Conservation (phyloP, 2,113 vertebrate genomes). For the Microcebus murinus region DNA sequence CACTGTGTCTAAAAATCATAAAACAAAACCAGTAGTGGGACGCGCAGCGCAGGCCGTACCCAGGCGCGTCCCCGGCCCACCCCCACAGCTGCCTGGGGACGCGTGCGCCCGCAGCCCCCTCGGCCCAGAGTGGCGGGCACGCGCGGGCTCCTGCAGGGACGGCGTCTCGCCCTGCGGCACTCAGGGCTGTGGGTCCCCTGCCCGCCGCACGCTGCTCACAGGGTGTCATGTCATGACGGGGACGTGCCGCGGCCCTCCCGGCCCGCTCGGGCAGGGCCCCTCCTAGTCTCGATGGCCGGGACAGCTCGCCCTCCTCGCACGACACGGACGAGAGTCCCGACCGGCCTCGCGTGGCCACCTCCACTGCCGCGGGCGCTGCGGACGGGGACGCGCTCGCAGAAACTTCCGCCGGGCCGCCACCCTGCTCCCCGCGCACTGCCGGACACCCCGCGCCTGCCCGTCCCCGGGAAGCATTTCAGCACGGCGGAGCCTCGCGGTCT, state of each 20-base stretch:
- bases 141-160: background rate
- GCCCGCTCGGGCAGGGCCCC: accelerated
- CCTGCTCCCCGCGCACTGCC: too few relatives aligned
- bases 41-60: background rate
- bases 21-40: background rate
- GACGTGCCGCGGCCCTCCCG: background rate
- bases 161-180: too few relatives aligned
- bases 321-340: too few relatives aligned
- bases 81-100: background rate
- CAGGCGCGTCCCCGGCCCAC: background rate
- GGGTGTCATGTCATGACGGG: background rate
- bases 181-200: background rate
- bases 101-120: background rate
- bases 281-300: too few relatives aligned
- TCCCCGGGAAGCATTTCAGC: too few relatives aligned
- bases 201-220: background rate
- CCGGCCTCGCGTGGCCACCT: too few relatives aligned
- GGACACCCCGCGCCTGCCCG: too few relatives aligned
- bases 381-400: too few relatives aligned
- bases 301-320: background rate
- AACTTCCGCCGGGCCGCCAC: too few relatives aligned
- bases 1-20: too few relatives aligned
- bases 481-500: too few relatives aligned
- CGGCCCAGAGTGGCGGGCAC: background rate
- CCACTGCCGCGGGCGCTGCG: background rate